Evolutionary conservation across 2,888 invertebrate species (phyloP), one percentile per base, ranked within the genome.

Genomic region (Baccha elongata): DNA sequence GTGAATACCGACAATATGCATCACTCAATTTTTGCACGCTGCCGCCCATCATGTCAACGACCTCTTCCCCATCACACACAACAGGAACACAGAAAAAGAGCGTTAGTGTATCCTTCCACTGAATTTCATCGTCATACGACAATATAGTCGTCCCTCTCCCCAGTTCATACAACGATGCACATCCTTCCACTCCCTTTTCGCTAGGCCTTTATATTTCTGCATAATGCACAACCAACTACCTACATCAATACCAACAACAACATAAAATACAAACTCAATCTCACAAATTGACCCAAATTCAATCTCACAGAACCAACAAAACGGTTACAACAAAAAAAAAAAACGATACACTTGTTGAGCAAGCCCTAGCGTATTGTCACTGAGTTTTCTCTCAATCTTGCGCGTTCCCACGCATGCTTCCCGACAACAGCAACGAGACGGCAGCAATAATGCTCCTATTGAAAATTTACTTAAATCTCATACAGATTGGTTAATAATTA

Each of bases 211-310:
- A 35, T 69, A 32, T 40, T 55, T 67, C 13, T 64, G 44, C 40
- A 32, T 67, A 46, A 69, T 37, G 23, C 46, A 48, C n/a, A 32
- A 37, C 29, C 55, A 44, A 60, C 37, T 17, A 32, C 68, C 65
- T n/a, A 40, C 35, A 13, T 26, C 37, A 42, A 32, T 44, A 35
- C n/a, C 69, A 10, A 35, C 10, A 10, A 37, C 53, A 15, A 48
- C 29, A 21, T 67, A 23, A 19, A 40, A 68, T 55, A 68, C 73
- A 73, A 79, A 69, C 78, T 64, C 78, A 84, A 69, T 84, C 83
- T 67, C 69, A 73, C 52, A 68, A 79, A 84, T 84, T 84, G 79
- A 84, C 84, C 84, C 65, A 84, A 79, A 79, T 84, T 60, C 79
- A 73, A 60, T 67, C 55, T 72, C 60, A 64, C 10, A 46, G 48